A percentile compares a stretch with the other conserved stretches of the same genome.
Evolutionary conservation across 2,888 invertebrate species (phyloP).

Genomic region (Trissoscelio sp.): DNA sequence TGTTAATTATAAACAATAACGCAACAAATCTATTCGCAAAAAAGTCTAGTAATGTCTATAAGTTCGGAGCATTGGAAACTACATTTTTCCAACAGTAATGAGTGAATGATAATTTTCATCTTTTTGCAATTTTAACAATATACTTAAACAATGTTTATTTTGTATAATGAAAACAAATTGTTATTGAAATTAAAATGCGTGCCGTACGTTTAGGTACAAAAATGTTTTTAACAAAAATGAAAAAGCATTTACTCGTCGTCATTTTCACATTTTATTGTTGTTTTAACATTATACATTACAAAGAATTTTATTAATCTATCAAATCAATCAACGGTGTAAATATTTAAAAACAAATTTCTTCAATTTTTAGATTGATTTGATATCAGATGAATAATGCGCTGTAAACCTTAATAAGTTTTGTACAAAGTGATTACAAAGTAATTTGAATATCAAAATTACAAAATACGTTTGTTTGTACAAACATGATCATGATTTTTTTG

Average conservation of each 20-base stretch:
- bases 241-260: constrained; percentile 32
- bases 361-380: constrained; percentile 24
- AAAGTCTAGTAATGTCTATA: neutral
- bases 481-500: constrained; percentile 18
- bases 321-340: constrained; percentile 24
- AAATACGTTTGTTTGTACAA: constrained; percentile 49
- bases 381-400: constrained; percentile 31
- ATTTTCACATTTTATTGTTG: constrained; percentile 37
- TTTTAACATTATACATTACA: constrained; percentile 35
- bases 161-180: neutral
- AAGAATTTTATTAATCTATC: constrained; percentile 10
- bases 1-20: constrained; percentile 17
- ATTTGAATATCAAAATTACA: constrained; percentile 59
- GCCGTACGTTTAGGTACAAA: neutral
- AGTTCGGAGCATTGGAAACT: constrained; percentile 9
- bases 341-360: constrained; percentile 7
- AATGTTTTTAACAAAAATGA: constrained; percentile 37
- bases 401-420: constrained; percentile 20
- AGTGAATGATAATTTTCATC: constrained; percentile 11
- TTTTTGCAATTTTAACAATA: neutral
- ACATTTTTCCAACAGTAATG: constrained; percentile 19
- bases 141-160: neutral
- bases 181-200: neutral
- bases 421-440: constrained; percentile 49
- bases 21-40: constrained; percentile 26